Percentiles rank a stretch among this genome's conserved stretches.
Conservation (phyloP, 1,140 invertebrate genomes). For the Drosophila gunungcola region DNA sequence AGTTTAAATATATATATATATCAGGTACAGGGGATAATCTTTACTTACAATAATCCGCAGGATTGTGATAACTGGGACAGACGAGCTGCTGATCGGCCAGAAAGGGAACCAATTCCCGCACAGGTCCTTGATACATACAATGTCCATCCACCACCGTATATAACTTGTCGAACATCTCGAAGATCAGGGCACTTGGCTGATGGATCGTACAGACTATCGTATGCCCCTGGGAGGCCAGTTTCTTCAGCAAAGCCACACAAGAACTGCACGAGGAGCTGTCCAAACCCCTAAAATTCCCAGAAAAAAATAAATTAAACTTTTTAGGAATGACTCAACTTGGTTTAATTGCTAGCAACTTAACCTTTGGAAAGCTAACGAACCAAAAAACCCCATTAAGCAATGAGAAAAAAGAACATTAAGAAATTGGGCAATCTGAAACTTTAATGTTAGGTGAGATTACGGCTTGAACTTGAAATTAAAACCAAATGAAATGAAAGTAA, state of each 20-base stretch:
- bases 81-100: slow-evolving; percentile 90
- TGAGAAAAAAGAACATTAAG: slow-evolving; percentile 21
- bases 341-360: slow-evolving; percentile 15
- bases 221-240: slow-evolving; percentile 91
- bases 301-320: slow-evolving; percentile 10
- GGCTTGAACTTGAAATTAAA: slow-evolving; percentile 33
- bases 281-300: slow-evolving; percentile 88
- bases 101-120: slow-evolving; percentile 92
- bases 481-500: slow-evolving; percentile 24
- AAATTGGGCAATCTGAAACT: slow-evolving; percentile 16
- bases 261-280: slow-evolving; percentile 94
- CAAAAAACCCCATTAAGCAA: slow-evolving; percentile 17
- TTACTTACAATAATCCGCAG: slow-evolving; percentile 91
- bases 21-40: background rate
- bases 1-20: background rate
- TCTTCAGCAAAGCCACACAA: slow-evolving; percentile 91
- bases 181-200: slow-evolving; percentile 96
- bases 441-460: slow-evolving; percentile 19
- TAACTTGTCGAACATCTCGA: slow-evolving; percentile 98
- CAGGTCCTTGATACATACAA: slow-evolving; percentile 94
- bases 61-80: slow-evolving; percentile 97
- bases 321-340: slow-evolving; percentile 10
- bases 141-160: slow-evolving; percentile 95
- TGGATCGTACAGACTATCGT: slow-evolving; percentile 97
- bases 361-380: slow-evolving; percentile 11